These are phyloP conservation scores for Pygoscelis adeliae DNA, from an alignment of 2,113 vertebrate species.

Conservation along the genomic window DNA sequence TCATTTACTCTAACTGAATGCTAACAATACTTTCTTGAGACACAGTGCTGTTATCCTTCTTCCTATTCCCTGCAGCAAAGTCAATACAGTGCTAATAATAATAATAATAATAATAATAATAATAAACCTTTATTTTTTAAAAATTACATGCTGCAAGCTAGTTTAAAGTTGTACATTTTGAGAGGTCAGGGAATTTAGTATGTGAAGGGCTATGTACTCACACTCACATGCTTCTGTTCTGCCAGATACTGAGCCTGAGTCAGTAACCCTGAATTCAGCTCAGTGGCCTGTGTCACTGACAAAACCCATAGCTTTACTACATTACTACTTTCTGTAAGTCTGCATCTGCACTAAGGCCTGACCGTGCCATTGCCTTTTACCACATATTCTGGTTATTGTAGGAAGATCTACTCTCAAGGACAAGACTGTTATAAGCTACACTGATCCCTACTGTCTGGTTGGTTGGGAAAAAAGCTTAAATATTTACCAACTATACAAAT, in stretches of 20 bases:
- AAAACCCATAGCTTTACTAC: background rate
- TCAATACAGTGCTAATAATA: background rate
- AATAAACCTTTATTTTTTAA: background rate
- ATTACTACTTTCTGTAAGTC: background rate
- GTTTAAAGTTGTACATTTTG: background rate
- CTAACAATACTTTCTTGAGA: background rate
- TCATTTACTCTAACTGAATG: conserved; percentile 21
- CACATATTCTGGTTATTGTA: background rate
- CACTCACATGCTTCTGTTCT: background rate
- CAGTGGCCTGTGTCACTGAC: background rate
- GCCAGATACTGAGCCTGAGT: background rate
- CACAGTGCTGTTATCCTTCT: background rate
- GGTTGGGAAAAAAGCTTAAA: background rate
- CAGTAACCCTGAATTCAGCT: background rate
- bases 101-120: background rate
- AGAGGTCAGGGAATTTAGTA: background rate
- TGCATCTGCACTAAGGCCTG: background rate
- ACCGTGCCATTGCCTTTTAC: background rate
- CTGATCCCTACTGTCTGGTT: fast-evolving
- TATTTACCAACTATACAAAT: background rate
- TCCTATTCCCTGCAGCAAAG: conserved; percentile 12
- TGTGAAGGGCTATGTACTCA: background rate
- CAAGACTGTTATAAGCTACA: background rate
- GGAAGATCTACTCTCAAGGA: background rate
- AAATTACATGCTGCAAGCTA: background rate